These are phyloP conservation scores for Hirtodrosophila trivittata DNA, from an alignment of 2,888 invertebrate species.

Conservation along the genomic window DNA sequence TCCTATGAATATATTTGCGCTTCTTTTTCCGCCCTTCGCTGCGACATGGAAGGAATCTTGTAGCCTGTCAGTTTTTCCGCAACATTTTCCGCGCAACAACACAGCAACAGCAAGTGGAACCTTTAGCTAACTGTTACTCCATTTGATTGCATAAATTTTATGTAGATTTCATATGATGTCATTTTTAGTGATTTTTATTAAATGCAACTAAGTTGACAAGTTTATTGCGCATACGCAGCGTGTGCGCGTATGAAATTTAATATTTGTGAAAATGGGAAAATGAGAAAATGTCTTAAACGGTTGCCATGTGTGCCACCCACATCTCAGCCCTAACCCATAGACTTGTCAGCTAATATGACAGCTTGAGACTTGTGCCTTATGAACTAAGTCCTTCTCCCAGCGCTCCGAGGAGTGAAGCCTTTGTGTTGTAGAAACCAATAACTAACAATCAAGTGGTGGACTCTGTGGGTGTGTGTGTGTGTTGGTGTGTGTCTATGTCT, in stretches of 20 bases:
- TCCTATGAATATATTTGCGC: slow-evolving; percentile 76
- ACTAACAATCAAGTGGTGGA: slow-evolving; percentile 71
- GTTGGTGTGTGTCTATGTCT: slow-evolving; percentile 6
- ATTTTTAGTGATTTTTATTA: slow-evolving; percentile 76
- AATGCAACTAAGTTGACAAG: slow-evolving; percentile 73
- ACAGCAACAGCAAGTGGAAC: neutral
- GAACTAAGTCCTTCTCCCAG: slow-evolving; percentile 6
- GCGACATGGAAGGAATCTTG: neutral
- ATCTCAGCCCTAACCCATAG: slow-evolving; percentile 13
- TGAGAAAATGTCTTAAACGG: slow-evolving; percentile 25
- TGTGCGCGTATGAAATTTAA: slow-evolving; percentile 59
- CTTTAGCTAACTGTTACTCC: slow-evolving; percentile 52
- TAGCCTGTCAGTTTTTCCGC: slow-evolving; percentile 25
- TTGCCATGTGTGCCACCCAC: slow-evolving; percentile 37
- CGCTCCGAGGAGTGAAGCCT: slow-evolving; percentile 5
- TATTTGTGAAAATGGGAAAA: slow-evolving; percentile 48
- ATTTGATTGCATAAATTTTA: slow-evolving; percentile 77
- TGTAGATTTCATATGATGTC: slow-evolving; percentile 74
- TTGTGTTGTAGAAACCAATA: slow-evolving; percentile 59
- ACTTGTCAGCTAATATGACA: slow-evolving; percentile 74
- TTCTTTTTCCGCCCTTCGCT: neutral
- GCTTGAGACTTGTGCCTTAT: slow-evolving; percentile 55
- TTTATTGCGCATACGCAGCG: slow-evolving; percentile 75
- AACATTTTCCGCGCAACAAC: slow-evolving; percentile 22
- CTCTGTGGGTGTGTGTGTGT: slow-evolving; percentile 1